These are phyloP conservation scores for Lycocorax pyrrhopterus DNA, from an alignment of 2,113 vertebrate genomes.

Conservation along the genomic window DNA sequence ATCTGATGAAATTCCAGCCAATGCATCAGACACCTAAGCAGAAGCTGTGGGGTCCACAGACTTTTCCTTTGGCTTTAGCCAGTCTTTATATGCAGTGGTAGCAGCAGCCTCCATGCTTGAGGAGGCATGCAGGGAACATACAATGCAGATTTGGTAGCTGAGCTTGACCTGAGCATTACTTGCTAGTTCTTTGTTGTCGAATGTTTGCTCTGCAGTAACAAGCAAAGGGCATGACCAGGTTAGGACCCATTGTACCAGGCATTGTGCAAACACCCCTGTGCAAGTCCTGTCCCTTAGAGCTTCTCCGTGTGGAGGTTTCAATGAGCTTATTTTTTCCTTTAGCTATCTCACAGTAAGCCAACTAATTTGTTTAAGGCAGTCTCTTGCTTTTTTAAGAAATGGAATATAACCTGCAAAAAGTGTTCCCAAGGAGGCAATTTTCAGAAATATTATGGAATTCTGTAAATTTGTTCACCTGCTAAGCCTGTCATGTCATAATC, in stretches of 20 bases:
- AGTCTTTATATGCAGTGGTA: background rate
- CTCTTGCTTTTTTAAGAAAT: background rate
- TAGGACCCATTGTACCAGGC: constrained; percentile 48
- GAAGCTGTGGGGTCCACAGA: background rate
- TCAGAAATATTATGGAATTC: background rate
- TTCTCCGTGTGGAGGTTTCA: background rate
- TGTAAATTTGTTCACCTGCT: background rate
- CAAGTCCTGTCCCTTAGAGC: background rate
- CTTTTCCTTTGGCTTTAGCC: background rate
- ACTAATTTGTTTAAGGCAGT: background rate
- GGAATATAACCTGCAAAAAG: background rate
- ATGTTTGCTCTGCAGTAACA: constrained; percentile 50
- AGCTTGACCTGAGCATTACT: background rate
- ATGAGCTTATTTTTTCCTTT: background rate
- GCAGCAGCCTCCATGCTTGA: background rate
- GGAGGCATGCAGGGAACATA: background rate
- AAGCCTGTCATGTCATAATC: background rate
- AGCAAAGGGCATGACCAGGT: constrained; percentile 52
- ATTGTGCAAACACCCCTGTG: constrained; percentile 35
- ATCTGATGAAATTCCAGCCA: background rate
- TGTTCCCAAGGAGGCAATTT: background rate
- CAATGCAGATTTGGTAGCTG: background rate
- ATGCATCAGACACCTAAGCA: background rate
- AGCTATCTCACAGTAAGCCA: background rate
- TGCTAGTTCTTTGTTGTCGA: constrained; percentile 3